Evolutionary conservation across 1,140 invertebrate genomes (phyloP).

Genomic region (Drosophila mojavensis): DNA sequence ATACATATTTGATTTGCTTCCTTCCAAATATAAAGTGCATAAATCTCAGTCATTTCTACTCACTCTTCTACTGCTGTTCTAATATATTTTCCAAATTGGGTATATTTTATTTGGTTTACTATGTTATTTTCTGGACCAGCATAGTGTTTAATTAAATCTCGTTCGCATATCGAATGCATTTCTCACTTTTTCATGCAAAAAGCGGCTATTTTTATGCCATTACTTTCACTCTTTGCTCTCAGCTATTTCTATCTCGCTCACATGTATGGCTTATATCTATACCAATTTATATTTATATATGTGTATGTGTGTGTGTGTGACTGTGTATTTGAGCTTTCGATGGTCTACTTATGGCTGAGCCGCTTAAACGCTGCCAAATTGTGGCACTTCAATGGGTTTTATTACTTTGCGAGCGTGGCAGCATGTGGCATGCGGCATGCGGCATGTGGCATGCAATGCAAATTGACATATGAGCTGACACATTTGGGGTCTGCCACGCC

Average conservation of each 20-base stretch:
- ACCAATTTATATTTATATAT: background rate
- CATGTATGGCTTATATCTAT: background rate
- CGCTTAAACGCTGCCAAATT: conserved; percentile 30
- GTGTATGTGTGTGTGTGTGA: background rate
- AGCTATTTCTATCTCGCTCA: no score
- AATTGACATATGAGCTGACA: conserved; percentile 67
- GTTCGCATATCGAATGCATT: background rate
- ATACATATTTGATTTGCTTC: no score
- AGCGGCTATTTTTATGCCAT: background rate
- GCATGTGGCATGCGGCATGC: background rate
- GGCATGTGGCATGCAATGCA: conserved; percentile 30
- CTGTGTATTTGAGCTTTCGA: conserved; percentile 3
- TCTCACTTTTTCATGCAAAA: background rate
- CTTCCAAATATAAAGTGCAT: no score
- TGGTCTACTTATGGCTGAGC: conserved; percentile 15
- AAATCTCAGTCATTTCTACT: no score
- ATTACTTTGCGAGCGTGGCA: conserved; percentile 31
- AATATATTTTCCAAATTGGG: background rate
- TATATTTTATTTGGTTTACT: no score
- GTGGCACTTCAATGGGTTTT: conserved; percentile 34
- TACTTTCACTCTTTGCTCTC: background rate
- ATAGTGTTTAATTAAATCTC: background rate
- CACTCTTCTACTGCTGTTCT: background rate
- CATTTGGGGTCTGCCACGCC: conserved; percentile 30
- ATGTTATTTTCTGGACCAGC: no score